These are phyloP conservation scores for Paradoxurus hermaphroditus DNA, from an alignment of 2,113 vertebrate species.

Conservation along the genomic window DNA sequence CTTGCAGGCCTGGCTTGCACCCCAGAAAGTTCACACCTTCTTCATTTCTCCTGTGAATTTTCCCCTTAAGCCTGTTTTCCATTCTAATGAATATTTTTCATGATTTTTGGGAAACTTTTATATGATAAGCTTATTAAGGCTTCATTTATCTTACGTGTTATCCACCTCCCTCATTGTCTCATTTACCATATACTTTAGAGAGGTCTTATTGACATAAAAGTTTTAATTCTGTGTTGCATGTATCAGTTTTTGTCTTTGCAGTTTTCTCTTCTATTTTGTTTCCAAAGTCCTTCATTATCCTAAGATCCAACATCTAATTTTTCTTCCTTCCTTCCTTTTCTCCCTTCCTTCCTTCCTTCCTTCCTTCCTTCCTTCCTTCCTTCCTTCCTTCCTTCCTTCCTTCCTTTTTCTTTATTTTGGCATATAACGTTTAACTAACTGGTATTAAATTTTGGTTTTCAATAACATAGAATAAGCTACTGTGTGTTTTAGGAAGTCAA, in stretches of 20 bases:
- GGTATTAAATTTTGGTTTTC: not conserved
- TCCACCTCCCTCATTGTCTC: not conserved
- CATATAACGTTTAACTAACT: not conserved
- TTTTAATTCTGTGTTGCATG: not conserved
- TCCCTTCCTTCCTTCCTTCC: no score
- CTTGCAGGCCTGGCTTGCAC: fast-evolving
- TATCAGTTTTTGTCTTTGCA: not conserved
- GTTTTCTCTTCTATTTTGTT: not conserved
- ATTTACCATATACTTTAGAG: not conserved
- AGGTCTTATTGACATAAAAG: not conserved
- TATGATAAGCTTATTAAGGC: not conserved
- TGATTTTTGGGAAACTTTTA: not conserved
- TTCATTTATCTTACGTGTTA: not conserved
- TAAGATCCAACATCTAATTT: not conserved
- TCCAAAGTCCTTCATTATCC: not conserved
- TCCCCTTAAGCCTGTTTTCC: not conserved
- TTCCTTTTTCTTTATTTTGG: not conserved
- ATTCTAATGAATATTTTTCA: not conserved
- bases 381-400: no score
- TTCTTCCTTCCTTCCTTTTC: not conserved
- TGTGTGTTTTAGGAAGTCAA: not conserved
- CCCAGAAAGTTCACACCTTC: not conserved
- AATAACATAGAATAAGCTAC: not conserved
- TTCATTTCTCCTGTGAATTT: not conserved
- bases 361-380: no score